These are phyloP conservation scores for Gobius niger DNA, from an alignment of 2,113 vertebrate species.

Conservation along the genomic window DNA sequence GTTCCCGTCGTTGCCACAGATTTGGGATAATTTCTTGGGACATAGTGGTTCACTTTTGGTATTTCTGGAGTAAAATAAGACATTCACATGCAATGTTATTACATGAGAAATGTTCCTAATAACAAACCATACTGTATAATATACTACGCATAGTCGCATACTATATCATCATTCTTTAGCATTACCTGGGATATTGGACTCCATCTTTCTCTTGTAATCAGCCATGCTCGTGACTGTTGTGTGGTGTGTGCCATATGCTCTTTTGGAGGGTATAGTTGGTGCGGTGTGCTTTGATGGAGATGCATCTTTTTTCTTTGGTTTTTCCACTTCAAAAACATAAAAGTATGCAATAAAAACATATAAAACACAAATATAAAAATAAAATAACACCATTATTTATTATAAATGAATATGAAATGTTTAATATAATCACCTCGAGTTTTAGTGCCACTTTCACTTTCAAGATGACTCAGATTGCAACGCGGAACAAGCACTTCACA, in stretches of 20 bases:
- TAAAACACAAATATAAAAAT: neutral
- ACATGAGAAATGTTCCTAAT: neutral
- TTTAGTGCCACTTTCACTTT: neutral
- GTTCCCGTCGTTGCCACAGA: neutral
- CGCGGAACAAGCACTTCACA: slow-evolving; percentile 24
- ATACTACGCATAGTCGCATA: neutral
- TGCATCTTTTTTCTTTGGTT: slow-evolving; percentile 15
- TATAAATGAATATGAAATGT: neutral
- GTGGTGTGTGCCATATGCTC: neutral
- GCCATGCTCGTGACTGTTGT: slow-evolving; percentile 13
- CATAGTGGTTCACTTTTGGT: slow-evolving; percentile 3
- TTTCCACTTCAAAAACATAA: slow-evolving; percentile 39
- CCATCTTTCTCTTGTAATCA: slow-evolving; percentile 44
- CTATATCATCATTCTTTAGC: slow-evolving; percentile 16
- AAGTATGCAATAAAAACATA: neutral
- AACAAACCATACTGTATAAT: neutral
- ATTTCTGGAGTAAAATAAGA: slow-evolving; percentile 7
- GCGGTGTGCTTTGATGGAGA: neutral
- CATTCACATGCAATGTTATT: neutral
- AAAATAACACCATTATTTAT: neutral
- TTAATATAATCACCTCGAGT: slow-evolving; percentile 26
- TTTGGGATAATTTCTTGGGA: rapidly evolving
- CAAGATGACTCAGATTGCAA: neutral
- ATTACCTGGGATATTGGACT: slow-evolving; percentile 33
- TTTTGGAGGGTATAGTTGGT: neutral